These are phyloP conservation scores for Eumacrocentrus americanus DNA, from an alignment of 2,888 invertebrate genomes.

Conservation along the genomic window DNA sequence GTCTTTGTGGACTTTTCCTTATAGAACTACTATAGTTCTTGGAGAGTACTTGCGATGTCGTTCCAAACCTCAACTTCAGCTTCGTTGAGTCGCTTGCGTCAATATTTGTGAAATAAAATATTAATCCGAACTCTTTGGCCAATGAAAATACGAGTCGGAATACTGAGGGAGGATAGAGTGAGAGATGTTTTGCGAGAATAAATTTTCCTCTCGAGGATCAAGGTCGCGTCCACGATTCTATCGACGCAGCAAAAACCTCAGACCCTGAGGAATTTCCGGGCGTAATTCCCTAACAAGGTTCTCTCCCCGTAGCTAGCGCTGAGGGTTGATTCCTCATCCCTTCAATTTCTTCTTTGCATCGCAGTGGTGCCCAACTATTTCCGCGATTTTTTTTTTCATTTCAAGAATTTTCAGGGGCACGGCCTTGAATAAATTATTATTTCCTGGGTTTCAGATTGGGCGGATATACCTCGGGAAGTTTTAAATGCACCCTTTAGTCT, in stretches of 20 bases:
- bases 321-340: constrained; percentile 24
- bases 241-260: constrained; percentile 22
- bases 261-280: constrained; percentile 22
- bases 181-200: constrained; percentile 5
- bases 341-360: not conserved
- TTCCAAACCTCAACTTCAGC: not conserved
- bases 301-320: constrained; percentile 4
- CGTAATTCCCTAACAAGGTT: constrained; percentile 28
- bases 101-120: constrained; percentile 15
- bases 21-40: not conserved
- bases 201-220: constrained; percentile 23
- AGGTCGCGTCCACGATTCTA: constrained; percentile 17
- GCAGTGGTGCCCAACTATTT: constrained; percentile 16
- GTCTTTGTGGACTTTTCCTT: not conserved
- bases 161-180: no score
- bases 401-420: constrained; percentile 21
- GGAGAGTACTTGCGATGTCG: not conserved
- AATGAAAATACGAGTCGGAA: constrained; percentile 12
- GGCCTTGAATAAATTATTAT: constrained; percentile 37
- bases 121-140: constrained; percentile 2
- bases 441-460: constrained; percentile 26
- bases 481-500: constrained; percentile 22
- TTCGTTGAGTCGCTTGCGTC: not conserved
- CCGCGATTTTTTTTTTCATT: not conserved
- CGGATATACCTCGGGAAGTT: constrained; percentile 19